Evolutionary conservation across 1,140 invertebrate species (phyloP).

Genomic region (Lepidurus apus): DNA sequence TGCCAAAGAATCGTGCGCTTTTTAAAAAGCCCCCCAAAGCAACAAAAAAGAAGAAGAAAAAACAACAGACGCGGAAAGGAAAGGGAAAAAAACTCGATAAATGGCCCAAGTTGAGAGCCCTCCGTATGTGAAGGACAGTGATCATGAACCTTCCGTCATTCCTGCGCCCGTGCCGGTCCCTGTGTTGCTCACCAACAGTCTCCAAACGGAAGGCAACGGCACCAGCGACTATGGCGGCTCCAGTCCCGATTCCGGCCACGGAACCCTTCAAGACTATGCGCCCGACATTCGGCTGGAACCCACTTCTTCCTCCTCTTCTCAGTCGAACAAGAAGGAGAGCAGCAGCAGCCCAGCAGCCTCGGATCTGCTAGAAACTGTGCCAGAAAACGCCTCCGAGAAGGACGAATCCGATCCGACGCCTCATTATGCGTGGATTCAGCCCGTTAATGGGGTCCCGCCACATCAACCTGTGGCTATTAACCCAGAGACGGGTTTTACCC

Average conservation of each 20-base stretch:
- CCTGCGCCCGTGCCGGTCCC: background rate
- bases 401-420: background rate
- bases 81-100: background rate
- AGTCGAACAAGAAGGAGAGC: too few relatives aligned
- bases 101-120: background rate
- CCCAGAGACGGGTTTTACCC: background rate
- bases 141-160: too few relatives aligned
- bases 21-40: background rate
- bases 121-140: background rate
- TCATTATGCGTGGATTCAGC: background rate
- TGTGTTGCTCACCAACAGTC: background rate
- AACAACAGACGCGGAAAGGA: background rate
- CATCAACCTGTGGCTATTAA: background rate
- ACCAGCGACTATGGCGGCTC: too few relatives aligned
- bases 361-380: too few relatives aligned
- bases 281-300: too few relatives aligned
- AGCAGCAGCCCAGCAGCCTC: too few relatives aligned
- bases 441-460: background rate
- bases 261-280: too few relatives aligned
- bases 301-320: too few relatives aligned
- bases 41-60: background rate
- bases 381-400: too few relatives aligned
- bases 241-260: too few relatives aligned
- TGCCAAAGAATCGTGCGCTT: slow-evolving; percentile 1
- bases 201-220: background rate